Base-by-base conservation (phyloP, 2,797 vertebrate species). In the Adelosebastes latens region DNA sequence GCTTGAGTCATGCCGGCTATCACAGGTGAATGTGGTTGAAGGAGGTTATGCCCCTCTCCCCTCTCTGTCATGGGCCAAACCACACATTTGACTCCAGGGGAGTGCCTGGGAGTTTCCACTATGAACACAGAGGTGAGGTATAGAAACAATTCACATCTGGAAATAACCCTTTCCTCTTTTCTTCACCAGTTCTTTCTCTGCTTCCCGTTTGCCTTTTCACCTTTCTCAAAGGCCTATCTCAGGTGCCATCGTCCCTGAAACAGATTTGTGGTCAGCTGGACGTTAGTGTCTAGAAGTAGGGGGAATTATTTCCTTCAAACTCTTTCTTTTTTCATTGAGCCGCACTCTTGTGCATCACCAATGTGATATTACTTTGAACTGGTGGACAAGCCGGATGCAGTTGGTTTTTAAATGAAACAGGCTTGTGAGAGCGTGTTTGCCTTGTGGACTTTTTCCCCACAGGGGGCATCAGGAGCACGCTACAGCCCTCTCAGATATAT, bases 61-160 rank as follows among this genome's bases (percentile, higher is more conserved):
- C 46, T 64, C 59, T 81, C 77, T 69, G 79, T 62, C 36, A 46
- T 72, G 85, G 86, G 85, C 86, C 77, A 86, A 91, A 77, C 86
- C 88, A 82, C 87, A 91, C 82, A 89, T 87, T 89, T 92, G 88
- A 79, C 72, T 67, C 14, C 70, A 22, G 72, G 91, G 88, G 75
- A 94, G 87, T 85, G 70, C 86, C 80, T 13, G 91, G 90, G 90
- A 89, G 77, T 93, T 94, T 93, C 90, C 92, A 82, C 68, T 61
- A 59, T 85, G 86, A 89, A 83, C 84, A 81, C 27, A 71, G 75
- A 89, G 83, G 86, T 91, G 87, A 83, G 73, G 59, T 75, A 73
- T 59, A 86, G 72, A 79, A 83, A 81, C 86, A 82, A 82, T 76
- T 74, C 81, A 84, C 83, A 90, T 90, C 78, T 91, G 85, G 88